Percentiles rank a stretch among this genome's conserved stretches.
phyloP scores from a whole-genome alignment of 1,140 invertebrate species.

The Anthonomus grandis region DNA sequence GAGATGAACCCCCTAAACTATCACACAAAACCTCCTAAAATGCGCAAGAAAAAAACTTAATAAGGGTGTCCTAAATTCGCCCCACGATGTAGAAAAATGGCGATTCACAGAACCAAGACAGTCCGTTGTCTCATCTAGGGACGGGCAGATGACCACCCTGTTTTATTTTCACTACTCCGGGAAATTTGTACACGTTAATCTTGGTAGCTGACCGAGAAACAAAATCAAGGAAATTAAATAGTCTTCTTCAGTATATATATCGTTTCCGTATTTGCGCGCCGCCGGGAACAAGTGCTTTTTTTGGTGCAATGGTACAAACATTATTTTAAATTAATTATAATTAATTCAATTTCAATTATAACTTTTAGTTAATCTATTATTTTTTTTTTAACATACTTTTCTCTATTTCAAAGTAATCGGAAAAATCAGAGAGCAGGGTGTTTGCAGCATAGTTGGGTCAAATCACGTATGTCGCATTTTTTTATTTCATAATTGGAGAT shows the following conservation, averaged over 20 bases:
- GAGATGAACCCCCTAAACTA: background rate
- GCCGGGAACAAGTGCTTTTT: background rate
- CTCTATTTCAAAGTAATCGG: too few species aligned
- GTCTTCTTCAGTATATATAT: background rate
- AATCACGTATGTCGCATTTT: too few species aligned
- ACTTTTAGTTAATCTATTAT: too few species aligned
- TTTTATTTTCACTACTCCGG: slow-evolving; percentile 33
- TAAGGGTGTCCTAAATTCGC: background rate
- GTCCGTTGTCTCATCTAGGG: slow-evolving; percentile 38
- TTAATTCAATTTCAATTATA: too few species aligned
- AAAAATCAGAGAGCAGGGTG: too few species aligned
- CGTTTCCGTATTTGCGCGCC: background rate
- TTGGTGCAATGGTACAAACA: background rate
- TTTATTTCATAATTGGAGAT: too few species aligned
- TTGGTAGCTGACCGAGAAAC: slow-evolving; percentile 5
- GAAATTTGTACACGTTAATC: slow-evolving; percentile 23
- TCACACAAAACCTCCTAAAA: background rate
- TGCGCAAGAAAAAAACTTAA: background rate
- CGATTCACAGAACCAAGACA: slow-evolving; percentile 46
- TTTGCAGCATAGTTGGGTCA: too few species aligned
- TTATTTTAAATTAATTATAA: too few species aligned
- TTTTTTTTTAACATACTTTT: too few species aligned
- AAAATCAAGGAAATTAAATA: slow-evolving; percentile 3
- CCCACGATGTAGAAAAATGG: slow-evolving; percentile 27
- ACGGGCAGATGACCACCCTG: slow-evolving; percentile 39